Base-by-base conservation (phyloP, 2,888 invertebrate species). In the Argyresthia goedartella region DNA sequence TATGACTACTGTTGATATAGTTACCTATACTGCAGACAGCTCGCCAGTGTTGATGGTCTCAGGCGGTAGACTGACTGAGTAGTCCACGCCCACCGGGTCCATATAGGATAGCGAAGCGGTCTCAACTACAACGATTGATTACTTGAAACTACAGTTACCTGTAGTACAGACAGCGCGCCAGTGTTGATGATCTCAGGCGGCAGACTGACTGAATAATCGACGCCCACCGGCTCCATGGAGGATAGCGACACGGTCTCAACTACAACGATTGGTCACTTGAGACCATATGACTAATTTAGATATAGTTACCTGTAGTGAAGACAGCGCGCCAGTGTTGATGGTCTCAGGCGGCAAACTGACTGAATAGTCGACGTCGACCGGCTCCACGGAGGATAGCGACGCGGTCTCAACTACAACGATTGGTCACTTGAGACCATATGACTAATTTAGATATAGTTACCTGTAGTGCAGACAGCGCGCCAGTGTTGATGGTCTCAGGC, bases 81-180 rank as follows among this genome's bases (percentile, higher is more conserved):
- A 99, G 87, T 94, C 94, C 52, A 98, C 95, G 75, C 98, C 96
- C 1, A 95, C 94, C 0, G 98, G 97, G 66, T 96, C 95, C 51
- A 99, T 98, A 42, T 97, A 97, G 0, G 98, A 96, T 46, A 99
- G 87, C 0, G 99, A 98, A 9, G 98, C 98, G 0, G 99, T 99
- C 80, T 99, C 99, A 9, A 99, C 99, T 7, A 99, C 98, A 0
- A 97, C 95, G 85, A 99, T 99, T 0, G 99, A 99, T 89, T 99
- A 99, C 69, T 96, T 95, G 64, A 92, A 92, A 10, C 99, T 99
- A 50, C 97, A 84, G 81, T 96, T 96, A 63, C 97, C 95, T 95
- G 78, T 61, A 99, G 87, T 34, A 99, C 98, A 4, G 99, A 99
- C 57, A 99, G 88, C 54, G 93, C 88, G 0, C 98, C 97, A 52